Percentiles rank a stretch among this genome's conserved stretches.
Evolutionary conservation across 2,113 vertebrate genomes (phyloP).

Genomic region (Piliocolobus tephrosceles): DNA sequence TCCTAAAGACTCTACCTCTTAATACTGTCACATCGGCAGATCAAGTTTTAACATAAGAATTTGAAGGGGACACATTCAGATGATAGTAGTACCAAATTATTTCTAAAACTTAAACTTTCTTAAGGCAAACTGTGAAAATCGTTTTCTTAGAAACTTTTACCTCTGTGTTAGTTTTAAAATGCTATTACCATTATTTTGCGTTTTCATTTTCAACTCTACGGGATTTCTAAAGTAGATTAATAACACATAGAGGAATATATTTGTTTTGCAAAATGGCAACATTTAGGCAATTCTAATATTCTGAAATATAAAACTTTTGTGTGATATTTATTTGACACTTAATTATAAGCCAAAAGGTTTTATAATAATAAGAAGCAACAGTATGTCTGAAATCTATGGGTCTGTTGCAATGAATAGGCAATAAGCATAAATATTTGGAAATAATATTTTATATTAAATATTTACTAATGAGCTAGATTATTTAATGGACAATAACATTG

Average conservation of each 20-base stretch:
- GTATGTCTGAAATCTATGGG: background rate
- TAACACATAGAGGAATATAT: background rate
- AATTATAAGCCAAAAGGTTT: background rate
- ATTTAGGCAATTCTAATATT: background rate
- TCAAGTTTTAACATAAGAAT: background rate
- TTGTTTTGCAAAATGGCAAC: background rate
- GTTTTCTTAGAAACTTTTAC: background rate
- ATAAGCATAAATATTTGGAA: background rate
- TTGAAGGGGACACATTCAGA: background rate
- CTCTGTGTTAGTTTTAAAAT: background rate
- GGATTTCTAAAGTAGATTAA: conserved; percentile 2
- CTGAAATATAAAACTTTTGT: background rate
- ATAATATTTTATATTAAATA: conserved; percentile 5
- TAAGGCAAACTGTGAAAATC: background rate
- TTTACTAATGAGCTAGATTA: background rate
- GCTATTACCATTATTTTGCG: background rate
- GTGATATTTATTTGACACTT: background rate
- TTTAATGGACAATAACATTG: background rate
- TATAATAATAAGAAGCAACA: background rate
- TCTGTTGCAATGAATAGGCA: background rate
- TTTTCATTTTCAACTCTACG: background rate
- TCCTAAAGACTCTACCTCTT: background rate
- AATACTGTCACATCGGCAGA: background rate
- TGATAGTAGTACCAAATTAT: background rate
- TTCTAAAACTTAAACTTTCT: background rate